Conservation (phyloP, 2,113 vertebrate species). For the Platysternon megacephalum region DNA sequence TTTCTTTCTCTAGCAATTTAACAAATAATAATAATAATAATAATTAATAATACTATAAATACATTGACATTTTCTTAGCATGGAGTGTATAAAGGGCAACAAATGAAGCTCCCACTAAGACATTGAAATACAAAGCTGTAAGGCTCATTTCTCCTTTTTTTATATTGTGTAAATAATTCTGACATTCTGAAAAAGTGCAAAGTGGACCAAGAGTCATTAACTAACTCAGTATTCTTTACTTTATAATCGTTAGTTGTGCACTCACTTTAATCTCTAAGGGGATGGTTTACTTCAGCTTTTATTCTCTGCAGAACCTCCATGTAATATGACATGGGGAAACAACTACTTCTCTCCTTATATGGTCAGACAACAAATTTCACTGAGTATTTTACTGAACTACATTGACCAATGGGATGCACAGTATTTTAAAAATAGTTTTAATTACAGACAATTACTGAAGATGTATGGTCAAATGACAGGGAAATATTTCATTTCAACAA, state of each 20-base stretch:
- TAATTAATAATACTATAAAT: conserved; percentile 31
- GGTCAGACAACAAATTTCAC: background rate
- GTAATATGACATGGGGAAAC: background rate
- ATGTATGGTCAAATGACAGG: background rate
- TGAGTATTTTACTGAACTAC: background rate
- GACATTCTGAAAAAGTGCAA: conserved; percentile 4
- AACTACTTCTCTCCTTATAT: background rate
- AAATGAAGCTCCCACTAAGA: background rate
- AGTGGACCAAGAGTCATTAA: background rate
- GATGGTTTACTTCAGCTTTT: background rate
- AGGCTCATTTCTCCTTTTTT: background rate
- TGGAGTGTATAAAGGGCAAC: background rate
- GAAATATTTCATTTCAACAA: background rate
- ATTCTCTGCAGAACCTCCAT: background rate
- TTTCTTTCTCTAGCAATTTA: too few species aligned
- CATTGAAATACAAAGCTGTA: conserved; percentile 11
- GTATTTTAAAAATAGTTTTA: background rate
- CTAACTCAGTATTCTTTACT: background rate
- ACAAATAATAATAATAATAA: too few species aligned
- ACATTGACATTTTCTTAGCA: conserved; percentile 43
- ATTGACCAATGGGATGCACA: background rate
- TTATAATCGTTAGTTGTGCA: background rate
- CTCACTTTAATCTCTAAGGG: background rate
- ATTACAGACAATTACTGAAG: background rate
- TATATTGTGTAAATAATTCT: background rate